Base-by-base conservation (phyloP, 2,888 invertebrate genomes). In the Molorchus minor region DNA sequence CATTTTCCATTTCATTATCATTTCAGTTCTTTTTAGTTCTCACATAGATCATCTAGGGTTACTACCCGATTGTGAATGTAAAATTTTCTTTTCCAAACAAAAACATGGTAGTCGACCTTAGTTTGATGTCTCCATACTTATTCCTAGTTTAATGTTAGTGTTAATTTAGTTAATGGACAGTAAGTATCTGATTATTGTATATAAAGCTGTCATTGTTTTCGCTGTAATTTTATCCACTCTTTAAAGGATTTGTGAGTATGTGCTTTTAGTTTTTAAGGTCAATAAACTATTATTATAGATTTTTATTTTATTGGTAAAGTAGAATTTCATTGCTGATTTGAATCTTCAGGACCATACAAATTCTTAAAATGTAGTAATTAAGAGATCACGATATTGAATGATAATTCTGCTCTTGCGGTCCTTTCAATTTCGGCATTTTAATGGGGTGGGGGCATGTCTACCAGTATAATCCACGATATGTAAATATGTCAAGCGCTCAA, bases 221-320 rank as follows among this genome's bases (percentile, higher is more conserved):
- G 68, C 69, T 73, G 70, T 70, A 72, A 63, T 65, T 64, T 56
- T 63, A 62, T 62, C 70, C 68, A 69, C 66, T 67, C 61, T 69
- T 69, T 63, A 58, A 72, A 70, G 71, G 70, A 68, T 75, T 73
- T 74, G 74, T 73, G 70, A 74, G 72, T 73, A 72, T 74, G 73
- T 74, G 74, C 74, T 74, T 75, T 75, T 73, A 74, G 73, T 74
- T 75, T 67, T 62, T 74, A 75, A 74, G 71, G 64, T 71, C 68
- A 76, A 75, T 75, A 75, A 76, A 75, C 65, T 64, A 65, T 57
- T 70, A 72, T 70, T 71, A 72, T 71, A 55, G 46, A 36, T 17
- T 45, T 45, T 20, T 33, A 53, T 45, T 40, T 12, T 36, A 15
- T 33, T 33, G n/a, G n/a, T n/a, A n/a, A n/a, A n/a, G n/a, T n/a